phyloP scores from a whole-genome alignment of 2,888 invertebrate species.

The Drosophila setosimentum region DNA sequence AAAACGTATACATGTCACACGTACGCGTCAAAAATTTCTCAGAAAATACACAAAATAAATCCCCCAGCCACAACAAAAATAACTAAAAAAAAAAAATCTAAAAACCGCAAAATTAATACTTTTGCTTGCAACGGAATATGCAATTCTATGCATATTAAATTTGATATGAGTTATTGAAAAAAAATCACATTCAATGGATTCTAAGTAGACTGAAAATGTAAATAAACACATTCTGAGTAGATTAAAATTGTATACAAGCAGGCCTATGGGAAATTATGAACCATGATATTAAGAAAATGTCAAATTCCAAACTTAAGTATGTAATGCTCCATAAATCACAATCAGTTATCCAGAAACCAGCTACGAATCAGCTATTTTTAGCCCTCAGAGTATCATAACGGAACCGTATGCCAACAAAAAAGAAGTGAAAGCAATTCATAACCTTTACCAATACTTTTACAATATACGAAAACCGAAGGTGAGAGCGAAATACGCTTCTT shows the following conservation, averaged over 20 bases:
- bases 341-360: not conserved
- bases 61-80: conserved; percentile 25
- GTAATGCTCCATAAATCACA: not conserved
- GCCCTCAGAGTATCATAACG: not conserved
- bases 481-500: not conserved
- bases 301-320: not conserved
- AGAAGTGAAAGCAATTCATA: not conserved
- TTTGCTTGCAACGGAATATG: conserved; percentile 27
- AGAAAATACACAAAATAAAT: conserved; percentile 50
- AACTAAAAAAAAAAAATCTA: conserved; percentile 16
- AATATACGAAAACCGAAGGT: not conserved
- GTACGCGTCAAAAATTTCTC: conserved; percentile 74
- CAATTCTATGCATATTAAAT: conserved; percentile 28
- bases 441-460: not conserved
- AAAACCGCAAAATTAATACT: conserved; percentile 49
- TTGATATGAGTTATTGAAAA: not conserved
- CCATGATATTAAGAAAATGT: not conserved
- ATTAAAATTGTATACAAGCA: not conserved
- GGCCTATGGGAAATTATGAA: not conserved
- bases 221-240: not conserved
- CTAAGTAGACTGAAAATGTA: not conserved
- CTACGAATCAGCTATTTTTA: not conserved
- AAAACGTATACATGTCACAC: conserved; percentile 72
- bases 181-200: not conserved
- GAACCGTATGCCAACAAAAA: not conserved